A percentile compares a stretch with the other conserved stretches of the same genome.
Evolutionary conservation across 2,113 vertebrate genomes (phyloP).

Genomic region (Phocoena phocoena): DNA sequence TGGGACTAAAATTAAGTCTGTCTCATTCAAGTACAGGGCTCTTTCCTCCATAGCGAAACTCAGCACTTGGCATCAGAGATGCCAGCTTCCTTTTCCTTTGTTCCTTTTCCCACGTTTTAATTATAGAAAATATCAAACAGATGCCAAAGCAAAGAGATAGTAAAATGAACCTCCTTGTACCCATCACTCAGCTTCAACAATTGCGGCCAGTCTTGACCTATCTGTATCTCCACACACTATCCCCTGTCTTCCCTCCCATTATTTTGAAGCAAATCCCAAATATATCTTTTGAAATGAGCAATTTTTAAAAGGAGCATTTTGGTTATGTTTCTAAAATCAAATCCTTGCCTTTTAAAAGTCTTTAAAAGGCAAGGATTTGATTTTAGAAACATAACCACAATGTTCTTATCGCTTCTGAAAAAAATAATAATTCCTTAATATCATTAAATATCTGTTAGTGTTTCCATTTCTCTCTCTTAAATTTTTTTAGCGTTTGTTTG

Average conservation of each 20-base stretch:
- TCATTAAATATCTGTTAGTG: not conserved
- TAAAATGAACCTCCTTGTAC: not conserved
- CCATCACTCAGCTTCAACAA: not conserved
- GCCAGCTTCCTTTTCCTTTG: not conserved
- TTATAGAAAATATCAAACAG: not conserved
- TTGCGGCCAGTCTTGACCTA: not conserved
- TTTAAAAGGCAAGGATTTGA: not conserved
- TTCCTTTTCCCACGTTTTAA: not conserved
- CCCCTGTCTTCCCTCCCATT: not conserved
- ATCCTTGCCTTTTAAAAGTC: not conserved
- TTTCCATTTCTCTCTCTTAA: not conserved
- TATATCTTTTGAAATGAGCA: not conserved
- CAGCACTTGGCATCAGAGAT: not conserved
- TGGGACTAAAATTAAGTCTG: not conserved
- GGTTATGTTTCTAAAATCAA: too few relatives aligned
- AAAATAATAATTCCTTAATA: not conserved
- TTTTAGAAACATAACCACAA: not conserved
- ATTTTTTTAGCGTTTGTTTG: not conserved
- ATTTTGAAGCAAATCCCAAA: slow-evolving; percentile 3
- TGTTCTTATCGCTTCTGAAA: not conserved
- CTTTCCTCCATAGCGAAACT: not conserved
- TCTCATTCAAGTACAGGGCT: not conserved
- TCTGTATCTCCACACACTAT: not conserved
- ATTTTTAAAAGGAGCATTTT: not conserved
- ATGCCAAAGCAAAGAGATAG: not conserved